phyloP scores from a whole-genome alignment of 2,888 invertebrate genomes.

The Ophion obscuratus region DNA sequence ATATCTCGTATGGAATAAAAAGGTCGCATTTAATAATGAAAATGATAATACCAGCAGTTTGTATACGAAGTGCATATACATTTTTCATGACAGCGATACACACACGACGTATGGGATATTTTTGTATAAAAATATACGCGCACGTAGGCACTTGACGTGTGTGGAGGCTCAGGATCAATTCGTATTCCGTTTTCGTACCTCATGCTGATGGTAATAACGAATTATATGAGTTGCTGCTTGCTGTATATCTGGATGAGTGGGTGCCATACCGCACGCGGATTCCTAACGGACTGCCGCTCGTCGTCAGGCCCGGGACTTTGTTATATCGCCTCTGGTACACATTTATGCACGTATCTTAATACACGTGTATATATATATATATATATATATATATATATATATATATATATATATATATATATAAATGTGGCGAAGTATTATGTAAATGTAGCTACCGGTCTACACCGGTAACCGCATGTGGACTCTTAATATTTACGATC shows the following conservation, averaged over 20 bases:
- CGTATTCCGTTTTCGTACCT: constrained; percentile 75
- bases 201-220: constrained; percentile 77
- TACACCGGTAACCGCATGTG: constrained; percentile 47
- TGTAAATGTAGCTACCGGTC: constrained; percentile 37
- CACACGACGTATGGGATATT: constrained; percentile 16
- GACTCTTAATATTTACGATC: constrained; percentile 82
- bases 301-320: constrained; percentile 37
- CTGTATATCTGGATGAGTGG: constrained; percentile 70
- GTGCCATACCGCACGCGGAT: constrained; percentile 74
- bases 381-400: background rate
- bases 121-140: constrained; percentile 13
- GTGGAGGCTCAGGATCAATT: constrained; percentile 64
- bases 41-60: constrained; percentile 62
- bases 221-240: constrained; percentile 76
- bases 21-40: constrained; percentile 55
- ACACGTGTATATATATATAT: background rate
- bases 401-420: background rate
- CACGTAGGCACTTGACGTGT: constrained; percentile 1
- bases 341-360: background rate
- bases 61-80: constrained; percentile 61
- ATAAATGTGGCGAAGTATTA: constrained; percentile 25
- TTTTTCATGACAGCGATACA: constrained; percentile 57
- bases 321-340: constrained; percentile 22
- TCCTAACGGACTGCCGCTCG: constrained; percentile 77
- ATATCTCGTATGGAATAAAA: constrained; percentile 22